Percentiles rank a stretch among this genome's conserved stretches.
Conservation (phyloP, 2,888 invertebrate species). For the Sinodicranocentrus sp. region DNA sequence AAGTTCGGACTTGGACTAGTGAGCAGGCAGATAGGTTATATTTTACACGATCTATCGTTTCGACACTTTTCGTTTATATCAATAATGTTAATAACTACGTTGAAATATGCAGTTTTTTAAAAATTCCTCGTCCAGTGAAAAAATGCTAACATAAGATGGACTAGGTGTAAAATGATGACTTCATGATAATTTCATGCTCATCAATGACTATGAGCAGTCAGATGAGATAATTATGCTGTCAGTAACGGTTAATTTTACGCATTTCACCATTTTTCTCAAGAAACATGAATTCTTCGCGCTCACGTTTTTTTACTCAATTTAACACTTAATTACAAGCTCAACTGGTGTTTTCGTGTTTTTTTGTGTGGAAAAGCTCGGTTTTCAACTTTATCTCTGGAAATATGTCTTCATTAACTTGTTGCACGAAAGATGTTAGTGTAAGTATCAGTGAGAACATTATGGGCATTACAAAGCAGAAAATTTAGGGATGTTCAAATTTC, state of each 20-base stretch:
- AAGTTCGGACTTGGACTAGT: no score
- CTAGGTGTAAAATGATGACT: neutral
- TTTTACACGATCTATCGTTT: no score
- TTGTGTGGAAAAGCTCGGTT: conserved; percentile 38
- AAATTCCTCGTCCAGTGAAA: no score
- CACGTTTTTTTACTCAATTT: conserved; percentile 24
- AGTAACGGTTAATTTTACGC: conserved; percentile 76
- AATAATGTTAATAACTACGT: no score
- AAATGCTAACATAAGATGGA: no score
- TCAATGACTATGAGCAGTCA: conserved; percentile 72
- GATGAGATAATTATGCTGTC: conserved; percentile 76
- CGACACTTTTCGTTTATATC: no score
- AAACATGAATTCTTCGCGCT: neutral
- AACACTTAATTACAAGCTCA: conserved; percentile 43
- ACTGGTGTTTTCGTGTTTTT: conserved; percentile 28
- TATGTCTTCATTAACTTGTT: neutral
- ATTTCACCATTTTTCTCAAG: conserved; percentile 64
- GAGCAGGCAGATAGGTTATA: no score
- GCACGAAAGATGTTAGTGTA: no score
- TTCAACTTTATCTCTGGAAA: conserved; percentile 29
- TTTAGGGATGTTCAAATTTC: no score
- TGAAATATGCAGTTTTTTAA: no score
- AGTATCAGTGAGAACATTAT: no score
- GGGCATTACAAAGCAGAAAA: no score
- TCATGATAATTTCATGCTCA: conserved; percentile 71